A percentile compares a stretch with the other conserved stretches of the same genome.
phyloP scores from a whole-genome alignment of 2,113 vertebrate species.

The Telmatochromis brachygnathus region DNA sequence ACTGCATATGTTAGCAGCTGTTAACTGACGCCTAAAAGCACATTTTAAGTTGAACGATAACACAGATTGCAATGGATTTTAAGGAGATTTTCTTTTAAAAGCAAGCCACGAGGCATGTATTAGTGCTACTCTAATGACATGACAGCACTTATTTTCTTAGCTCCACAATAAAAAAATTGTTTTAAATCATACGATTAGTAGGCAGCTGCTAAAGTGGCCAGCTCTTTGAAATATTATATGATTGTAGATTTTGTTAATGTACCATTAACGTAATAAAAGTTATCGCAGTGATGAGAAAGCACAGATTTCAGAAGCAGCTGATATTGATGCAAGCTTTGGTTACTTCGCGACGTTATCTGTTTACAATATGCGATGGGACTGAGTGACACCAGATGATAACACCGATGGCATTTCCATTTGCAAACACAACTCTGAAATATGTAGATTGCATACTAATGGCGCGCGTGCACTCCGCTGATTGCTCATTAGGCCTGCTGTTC shows the following conservation, averaged over 20 bases:
- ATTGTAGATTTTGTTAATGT: neutral
- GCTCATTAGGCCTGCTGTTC: constrained; percentile 27
- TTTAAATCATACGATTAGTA: neutral
- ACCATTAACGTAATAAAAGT: neutral
- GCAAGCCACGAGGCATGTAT: neutral
- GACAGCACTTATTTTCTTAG: neutral
- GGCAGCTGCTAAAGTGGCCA: neutral
- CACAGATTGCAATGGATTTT: neutral
- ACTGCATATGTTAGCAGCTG: neutral
- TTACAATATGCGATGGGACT: constrained; percentile 12
- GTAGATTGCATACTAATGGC: constrained; percentile 1
- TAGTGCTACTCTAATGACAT: neutral
- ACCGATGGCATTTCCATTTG: constrained; percentile 3
- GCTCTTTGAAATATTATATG: neutral
- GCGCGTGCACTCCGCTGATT: constrained; percentile 19
- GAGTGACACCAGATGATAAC: neutral
- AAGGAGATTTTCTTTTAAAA: neutral
- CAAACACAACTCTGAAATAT: constrained; percentile 22
- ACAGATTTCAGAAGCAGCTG: neutral
- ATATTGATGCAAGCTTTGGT: neutral
- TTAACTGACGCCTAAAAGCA: neutral
- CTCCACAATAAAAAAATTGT: neutral
- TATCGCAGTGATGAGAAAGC: neutral
- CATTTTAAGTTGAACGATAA: neutral
- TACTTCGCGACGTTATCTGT: neutral